A percentile compares a stretch with the other conserved stretches of the same genome.
phyloP scores from a whole-genome alignment of 2,113 vertebrate genomes.

The Rhombomys opimus region DNA sequence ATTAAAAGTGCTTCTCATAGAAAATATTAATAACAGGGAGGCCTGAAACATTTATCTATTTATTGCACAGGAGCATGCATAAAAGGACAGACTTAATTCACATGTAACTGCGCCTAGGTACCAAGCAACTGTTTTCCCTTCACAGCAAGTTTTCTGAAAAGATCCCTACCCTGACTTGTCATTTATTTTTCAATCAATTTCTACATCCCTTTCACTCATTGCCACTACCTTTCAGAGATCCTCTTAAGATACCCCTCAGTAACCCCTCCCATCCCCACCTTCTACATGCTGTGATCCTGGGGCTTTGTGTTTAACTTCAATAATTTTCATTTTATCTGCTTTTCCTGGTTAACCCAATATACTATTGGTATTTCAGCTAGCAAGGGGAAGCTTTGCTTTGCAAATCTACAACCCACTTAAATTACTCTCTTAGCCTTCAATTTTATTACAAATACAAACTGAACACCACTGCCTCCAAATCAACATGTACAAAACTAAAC shows the following conservation, averaged over 20 bases:
- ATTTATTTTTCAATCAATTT: constrained; percentile 6
- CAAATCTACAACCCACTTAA: not conserved
- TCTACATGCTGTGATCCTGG: not conserved
- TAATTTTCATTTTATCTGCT: not conserved
- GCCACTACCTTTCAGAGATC: not conserved
- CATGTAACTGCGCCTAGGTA: not conserved
- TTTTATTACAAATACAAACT: not conserved
- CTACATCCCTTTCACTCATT: not conserved
- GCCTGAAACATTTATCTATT: constrained; percentile 58
- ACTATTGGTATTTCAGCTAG: not conserved
- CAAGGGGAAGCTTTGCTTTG: not conserved
- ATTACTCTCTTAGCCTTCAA: constrained; percentile 12
- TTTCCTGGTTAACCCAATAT: not conserved
- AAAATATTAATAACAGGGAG: constrained; percentile 65
- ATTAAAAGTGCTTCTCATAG: constrained; percentile 74
- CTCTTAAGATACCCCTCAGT: not conserved
- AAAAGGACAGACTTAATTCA: constrained; percentile 26
- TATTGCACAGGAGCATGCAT: not conserved
- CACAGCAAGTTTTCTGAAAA: not conserved
- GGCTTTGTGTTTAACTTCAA: not conserved
- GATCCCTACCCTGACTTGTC: not conserved
- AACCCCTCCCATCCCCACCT: not conserved
- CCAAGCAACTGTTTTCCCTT: not conserved
- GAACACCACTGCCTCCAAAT: not conserved
- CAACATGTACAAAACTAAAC: not conserved